These are phyloP conservation scores for Catocala nupta DNA, from an alignment of 2,888 invertebrate genomes.

Conservation along the genomic window DNA sequence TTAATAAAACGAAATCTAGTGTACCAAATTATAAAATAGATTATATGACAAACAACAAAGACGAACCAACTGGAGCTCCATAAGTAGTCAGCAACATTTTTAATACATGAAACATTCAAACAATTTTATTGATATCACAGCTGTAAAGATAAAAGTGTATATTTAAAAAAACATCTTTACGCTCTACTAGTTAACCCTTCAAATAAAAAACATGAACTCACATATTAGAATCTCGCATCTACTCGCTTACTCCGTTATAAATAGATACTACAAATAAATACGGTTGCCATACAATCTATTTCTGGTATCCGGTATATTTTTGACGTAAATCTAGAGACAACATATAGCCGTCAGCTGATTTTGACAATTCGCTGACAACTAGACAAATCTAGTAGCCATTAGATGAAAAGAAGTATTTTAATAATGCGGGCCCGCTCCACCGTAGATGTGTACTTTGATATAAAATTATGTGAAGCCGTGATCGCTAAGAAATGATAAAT, in stretches of 20 bases:
- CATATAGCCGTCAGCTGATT: slow-evolving; percentile 60
- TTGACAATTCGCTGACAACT: slow-evolving; percentile 59
- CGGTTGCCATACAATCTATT: slow-evolving; percentile 54
- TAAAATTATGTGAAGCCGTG: slow-evolving; percentile 28
- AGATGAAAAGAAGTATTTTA: slow-evolving; percentile 44
- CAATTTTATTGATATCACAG: neutral
- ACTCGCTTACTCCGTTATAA: slow-evolving; percentile 35
- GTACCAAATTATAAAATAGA: too few species aligned
- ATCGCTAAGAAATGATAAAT: slow-evolving; percentile 11
- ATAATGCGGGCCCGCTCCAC: slow-evolving; percentile 9
- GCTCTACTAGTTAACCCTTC: slow-evolving; percentile 16
- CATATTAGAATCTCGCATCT: slow-evolving; percentile 24
- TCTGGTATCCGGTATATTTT: slow-evolving; percentile 53
- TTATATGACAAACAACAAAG: too few species aligned
- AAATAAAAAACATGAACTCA: slow-evolving; percentile 24
- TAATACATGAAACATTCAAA: neutral
- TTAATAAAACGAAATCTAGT: too few species aligned
- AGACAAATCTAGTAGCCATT: slow-evolving; percentile 44
- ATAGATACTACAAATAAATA: slow-evolving; percentile 56
- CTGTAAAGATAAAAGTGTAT: neutral
- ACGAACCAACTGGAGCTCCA: neutral
- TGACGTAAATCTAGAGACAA: slow-evolving; percentile 57
- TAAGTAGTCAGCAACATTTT: neutral
- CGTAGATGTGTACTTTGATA: slow-evolving; percentile 22
- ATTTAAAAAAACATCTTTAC: slow-evolving; percentile 9